phyloP scores from a whole-genome alignment of 2,888 invertebrate species.

The Macrophya alboannulata region DNA sequence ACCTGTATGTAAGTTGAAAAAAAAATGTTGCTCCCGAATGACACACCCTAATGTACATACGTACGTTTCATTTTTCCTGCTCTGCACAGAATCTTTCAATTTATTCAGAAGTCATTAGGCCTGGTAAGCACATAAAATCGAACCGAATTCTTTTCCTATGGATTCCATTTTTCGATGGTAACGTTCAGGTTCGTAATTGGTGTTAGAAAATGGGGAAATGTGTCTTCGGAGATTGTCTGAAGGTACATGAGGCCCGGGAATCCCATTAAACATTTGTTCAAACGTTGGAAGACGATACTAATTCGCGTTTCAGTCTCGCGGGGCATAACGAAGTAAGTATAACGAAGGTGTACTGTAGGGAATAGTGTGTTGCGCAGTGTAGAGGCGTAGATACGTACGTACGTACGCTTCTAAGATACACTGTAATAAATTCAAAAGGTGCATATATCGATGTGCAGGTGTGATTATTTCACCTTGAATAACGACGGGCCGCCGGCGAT shows the following conservation, averaged over 20 bases:
- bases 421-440: conserved; percentile 47
- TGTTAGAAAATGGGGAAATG: too few species aligned
- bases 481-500: conserved; percentile 52
- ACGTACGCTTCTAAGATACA: neutral
- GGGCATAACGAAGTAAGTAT: neutral
- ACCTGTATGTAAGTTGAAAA: too few species aligned
- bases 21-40: too few species aligned
- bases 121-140: too few species aligned
- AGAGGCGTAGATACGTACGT: too few species aligned
- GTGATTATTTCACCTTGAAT: conserved; percentile 55
- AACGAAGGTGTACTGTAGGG: neutral
- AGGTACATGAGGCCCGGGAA: neutral
- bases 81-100: too few species aligned
- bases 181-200: neutral
- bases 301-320: neutral
- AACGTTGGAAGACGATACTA: conserved; percentile 11
- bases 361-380: neutral
- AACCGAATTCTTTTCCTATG: neutral
- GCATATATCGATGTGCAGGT: conserved; percentile 53
- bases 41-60: too few species aligned
- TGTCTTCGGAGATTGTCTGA: too few species aligned
- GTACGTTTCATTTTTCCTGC: too few species aligned
- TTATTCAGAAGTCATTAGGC: too few species aligned
- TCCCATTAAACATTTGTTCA: neutral
- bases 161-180: too few species aligned